These are phyloP conservation scores for Atopsyche davidsoni DNA, from an alignment of 1,140 invertebrate species.

Conservation along the genomic window DNA sequence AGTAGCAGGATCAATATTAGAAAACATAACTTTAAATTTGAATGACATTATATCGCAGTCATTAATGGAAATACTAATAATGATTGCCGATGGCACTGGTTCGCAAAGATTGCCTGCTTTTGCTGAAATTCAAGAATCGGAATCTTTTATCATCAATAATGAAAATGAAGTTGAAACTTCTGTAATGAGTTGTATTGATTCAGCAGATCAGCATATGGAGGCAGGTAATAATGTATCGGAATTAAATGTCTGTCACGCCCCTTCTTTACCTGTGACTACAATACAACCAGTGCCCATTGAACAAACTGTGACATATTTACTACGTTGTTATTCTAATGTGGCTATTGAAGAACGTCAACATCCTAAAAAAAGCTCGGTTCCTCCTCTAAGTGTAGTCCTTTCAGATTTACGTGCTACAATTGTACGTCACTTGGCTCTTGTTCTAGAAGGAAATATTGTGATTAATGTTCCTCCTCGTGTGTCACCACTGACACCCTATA, in stretches of 20 bases:
- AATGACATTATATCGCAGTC: constrained; percentile 55
- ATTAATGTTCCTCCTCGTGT: constrained; percentile 37
- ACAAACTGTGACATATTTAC: constrained; percentile 51
- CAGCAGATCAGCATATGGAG: too few relatives aligned
- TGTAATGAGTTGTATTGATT: not conserved
- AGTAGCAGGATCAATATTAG: constrained; percentile 49
- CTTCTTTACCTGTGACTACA: too few relatives aligned
- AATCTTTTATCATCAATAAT: not conserved
- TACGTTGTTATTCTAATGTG: constrained; percentile 63
- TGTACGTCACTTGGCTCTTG: constrained; percentile 42
- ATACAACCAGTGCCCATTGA: constrained; percentile 34
- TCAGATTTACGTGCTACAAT: constrained; percentile 39
- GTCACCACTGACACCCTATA: constrained; percentile 41
- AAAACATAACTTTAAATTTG: constrained; percentile 43
- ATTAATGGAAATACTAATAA: constrained; percentile 59
- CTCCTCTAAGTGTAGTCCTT: constrained; percentile 34
- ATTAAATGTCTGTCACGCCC: too few relatives aligned
- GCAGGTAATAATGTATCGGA: too few relatives aligned
- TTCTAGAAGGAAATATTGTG: constrained; percentile 39
- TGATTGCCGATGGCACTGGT: constrained; percentile 56
- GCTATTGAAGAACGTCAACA: constrained; percentile 62
- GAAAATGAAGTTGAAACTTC: not conserved
- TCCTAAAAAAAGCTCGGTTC: constrained; percentile 61
- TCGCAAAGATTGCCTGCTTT: constrained; percentile 54
- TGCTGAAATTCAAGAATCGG: constrained; percentile 31